A percentile compares a stretch with the other conserved stretches of the same genome.
Evolutionary conservation across 1,140 invertebrate genomes (phyloP).

Genomic region (Artemia franciscana): DNA sequence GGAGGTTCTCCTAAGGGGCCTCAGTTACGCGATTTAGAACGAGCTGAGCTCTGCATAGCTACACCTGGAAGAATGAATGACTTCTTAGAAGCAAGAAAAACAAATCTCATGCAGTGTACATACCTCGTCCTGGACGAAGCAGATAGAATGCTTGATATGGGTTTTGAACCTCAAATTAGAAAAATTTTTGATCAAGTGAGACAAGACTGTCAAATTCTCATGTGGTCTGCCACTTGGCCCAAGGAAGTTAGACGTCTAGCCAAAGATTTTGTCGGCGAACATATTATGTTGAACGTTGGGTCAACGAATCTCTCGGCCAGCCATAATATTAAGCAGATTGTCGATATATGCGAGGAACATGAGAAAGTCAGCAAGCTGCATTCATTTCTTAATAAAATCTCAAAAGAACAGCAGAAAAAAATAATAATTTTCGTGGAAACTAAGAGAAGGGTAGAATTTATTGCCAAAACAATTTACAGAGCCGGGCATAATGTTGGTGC

Average conservation of each 20-base stretch:
- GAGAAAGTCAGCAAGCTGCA: slow-evolving; percentile 69
- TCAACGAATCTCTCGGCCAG: slow-evolving; percentile 76
- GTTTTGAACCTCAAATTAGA: no score
- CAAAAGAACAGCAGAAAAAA: no score
- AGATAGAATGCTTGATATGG: no score
- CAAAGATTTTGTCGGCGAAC: slow-evolving; percentile 80
- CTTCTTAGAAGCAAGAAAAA: slow-evolving; percentile 71
- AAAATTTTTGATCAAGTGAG: slow-evolving; percentile 95
- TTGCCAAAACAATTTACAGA: no score
- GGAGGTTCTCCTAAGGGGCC: slow-evolving; percentile 82
- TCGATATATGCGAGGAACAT: slow-evolving; percentile 74
- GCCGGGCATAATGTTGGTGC: no score
- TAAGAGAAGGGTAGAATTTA: no score
- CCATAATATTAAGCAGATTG: slow-evolving; percentile 87
- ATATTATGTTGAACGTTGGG: slow-evolving; percentile 83
- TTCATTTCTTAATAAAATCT: no score
- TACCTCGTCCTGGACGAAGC: slow-evolving; percentile 92
- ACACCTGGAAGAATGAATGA: slow-evolving; percentile 90
- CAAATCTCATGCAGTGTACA: slow-evolving; percentile 64
- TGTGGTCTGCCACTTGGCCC: no score
- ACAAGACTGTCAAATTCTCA: slow-evolving; percentile 99
- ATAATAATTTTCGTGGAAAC: no score
- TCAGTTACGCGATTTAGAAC: slow-evolving; percentile 65
- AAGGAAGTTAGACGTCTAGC: no score
- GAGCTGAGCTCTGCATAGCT: slow-evolving; percentile 74